Evolutionary conservation across 2,797 vertebrate species (phyloP).

Genomic region (Dallia pectoralis): DNA sequence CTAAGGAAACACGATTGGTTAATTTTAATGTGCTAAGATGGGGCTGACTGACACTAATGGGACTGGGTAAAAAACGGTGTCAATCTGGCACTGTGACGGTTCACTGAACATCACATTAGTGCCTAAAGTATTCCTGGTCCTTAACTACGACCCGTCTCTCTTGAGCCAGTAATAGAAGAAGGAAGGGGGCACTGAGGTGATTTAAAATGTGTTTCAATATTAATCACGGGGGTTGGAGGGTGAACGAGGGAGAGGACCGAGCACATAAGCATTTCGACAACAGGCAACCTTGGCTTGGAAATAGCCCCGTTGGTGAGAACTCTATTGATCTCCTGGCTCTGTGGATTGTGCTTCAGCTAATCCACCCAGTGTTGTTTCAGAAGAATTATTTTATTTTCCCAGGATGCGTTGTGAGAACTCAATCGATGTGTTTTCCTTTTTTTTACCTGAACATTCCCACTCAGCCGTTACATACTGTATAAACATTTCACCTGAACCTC

Average conservation of each 20-base stretch:
- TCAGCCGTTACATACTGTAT: constrained; percentile 47
- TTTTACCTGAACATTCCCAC: constrained; percentile 45
- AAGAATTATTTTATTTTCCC: constrained; percentile 4
- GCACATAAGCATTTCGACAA: constrained; percentile 36
- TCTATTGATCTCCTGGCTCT: constrained; percentile 46
- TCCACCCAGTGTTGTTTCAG: constrained; percentile 17
- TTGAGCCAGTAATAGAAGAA: constrained; percentile 38
- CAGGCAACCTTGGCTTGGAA: constrained; percentile 41
- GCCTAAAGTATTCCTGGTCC: constrained; percentile 67
- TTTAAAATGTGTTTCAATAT: constrained; percentile 33
- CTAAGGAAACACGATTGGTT: constrained; percentile 71
- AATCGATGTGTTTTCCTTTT: constrained; percentile 35
- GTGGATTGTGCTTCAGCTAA: constrained; percentile 11
- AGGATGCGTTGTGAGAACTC: constrained; percentile 52
- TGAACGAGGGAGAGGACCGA: constrained; percentile 10
- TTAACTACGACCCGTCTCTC: constrained; percentile 52
- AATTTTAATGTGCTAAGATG: constrained; percentile 73
- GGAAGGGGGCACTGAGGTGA: constrained; percentile 19
- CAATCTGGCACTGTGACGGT: constrained; percentile 70
- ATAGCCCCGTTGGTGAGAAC: constrained; percentile 27
- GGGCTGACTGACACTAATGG: constrained; percentile 77
- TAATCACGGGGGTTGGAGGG: constrained; percentile 19
- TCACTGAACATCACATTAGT: constrained; percentile 73
- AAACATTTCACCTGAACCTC: constrained; percentile 44
- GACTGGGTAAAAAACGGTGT: constrained; percentile 69